These are phyloP conservation scores for Sardina pilchardus DNA, from an alignment of 2,113 vertebrate genomes.

Conservation along the genomic window DNA sequence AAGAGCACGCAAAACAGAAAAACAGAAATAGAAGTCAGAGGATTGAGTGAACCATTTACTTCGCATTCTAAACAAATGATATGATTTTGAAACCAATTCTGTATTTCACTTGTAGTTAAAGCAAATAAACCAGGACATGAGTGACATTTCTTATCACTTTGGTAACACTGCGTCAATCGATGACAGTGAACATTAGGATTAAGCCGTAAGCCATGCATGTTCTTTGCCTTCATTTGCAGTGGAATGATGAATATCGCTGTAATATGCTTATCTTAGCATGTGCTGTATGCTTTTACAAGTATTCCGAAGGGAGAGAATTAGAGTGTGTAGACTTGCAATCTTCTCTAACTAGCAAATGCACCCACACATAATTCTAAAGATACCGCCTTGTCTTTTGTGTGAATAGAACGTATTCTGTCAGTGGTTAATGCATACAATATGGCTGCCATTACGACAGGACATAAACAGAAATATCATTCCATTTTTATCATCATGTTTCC, in stretches of 20 bases:
- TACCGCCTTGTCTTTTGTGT: not conserved
- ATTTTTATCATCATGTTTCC: not conserved
- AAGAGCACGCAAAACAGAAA: no score
- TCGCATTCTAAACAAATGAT: not conserved
- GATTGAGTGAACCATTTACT: not conserved
- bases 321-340: not conserved
- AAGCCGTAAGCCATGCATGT: not conserved
- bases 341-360: not conserved
- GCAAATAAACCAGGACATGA: no score
- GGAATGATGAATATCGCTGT: not conserved
- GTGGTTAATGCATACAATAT: not conserved
- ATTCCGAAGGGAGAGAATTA: not conserved
- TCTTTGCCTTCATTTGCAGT: not conserved
- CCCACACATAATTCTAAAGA: not conserved
- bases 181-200: not conserved
- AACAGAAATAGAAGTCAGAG: not conserved
- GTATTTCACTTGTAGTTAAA: not conserved
- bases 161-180: not conserved
- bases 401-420: not conserved
- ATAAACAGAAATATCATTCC: not conserved
- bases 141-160: not conserved
- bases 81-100: not conserved
- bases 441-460: not conserved
- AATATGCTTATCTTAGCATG: not conserved
- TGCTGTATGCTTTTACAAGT: not conserved